phyloP scores from a whole-genome alignment of 1,140 invertebrate species.

The Calliopsis andreniformis region DNA sequence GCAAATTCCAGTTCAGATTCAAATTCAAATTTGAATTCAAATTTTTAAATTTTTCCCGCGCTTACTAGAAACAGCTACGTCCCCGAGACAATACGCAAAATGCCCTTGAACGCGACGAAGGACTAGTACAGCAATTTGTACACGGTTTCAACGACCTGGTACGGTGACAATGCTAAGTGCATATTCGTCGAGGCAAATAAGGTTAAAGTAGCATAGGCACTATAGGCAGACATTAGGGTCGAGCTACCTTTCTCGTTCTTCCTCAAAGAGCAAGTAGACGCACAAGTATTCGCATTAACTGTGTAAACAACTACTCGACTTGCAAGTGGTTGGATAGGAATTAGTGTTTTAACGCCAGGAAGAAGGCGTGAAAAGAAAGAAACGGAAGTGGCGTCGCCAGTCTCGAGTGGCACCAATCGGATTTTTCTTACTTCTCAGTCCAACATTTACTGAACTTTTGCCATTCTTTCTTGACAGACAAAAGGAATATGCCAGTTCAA shows the following conservation, averaged over 20 bases:
- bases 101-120: conserved; percentile 12
- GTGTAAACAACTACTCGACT: conserved; percentile 74
- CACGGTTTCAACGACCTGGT: conserved; percentile 51
- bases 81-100: too few relatives aligned
- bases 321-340: conserved; percentile 70
- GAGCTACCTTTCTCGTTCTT: conserved; percentile 48
- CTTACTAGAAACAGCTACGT: too few relatives aligned
- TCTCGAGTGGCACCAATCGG: conserved; percentile 48
- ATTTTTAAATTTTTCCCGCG: too few relatives aligned
- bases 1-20: too few relatives aligned
- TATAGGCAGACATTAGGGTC: conserved; percentile 58
- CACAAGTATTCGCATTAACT: conserved; percentile 76
- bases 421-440: conserved; percentile 57
- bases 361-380: conserved; percentile 49
- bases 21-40: too few relatives aligned
- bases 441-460: conserved; percentile 11
- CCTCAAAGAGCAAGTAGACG: conserved; percentile 55
- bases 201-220: conserved; percentile 64
- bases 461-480: not conserved
- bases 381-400: conserved; percentile 50
- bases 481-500: not conserved
- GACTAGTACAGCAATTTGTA: conserved; percentile 56
- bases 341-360: conserved; percentile 68
- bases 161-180: conserved; percentile 48
- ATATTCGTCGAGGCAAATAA: conserved; percentile 64